Percentiles rank a stretch among this genome's conserved stretches.
Conservation (phyloP, 2,113 vertebrate genomes). For the Labeo catla region DNA sequence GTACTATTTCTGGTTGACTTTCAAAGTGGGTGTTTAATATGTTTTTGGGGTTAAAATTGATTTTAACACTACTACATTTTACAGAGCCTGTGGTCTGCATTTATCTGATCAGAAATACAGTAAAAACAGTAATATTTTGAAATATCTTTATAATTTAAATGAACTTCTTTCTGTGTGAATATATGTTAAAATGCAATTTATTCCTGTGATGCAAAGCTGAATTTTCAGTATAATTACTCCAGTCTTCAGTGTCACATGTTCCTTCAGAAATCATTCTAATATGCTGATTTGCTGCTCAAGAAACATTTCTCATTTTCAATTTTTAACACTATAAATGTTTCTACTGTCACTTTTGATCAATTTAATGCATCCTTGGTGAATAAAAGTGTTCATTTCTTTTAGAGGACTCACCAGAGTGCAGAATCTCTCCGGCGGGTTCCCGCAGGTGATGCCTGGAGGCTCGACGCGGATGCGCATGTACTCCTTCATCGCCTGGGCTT, state of each 20-base stretch:
- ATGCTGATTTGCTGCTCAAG: neutral
- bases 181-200: neutral
- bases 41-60: neutral
- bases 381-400: neutral
- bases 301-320: neutral
- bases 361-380: neutral
- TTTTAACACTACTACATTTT: neutral
- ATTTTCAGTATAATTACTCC: neutral
- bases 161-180: neutral
- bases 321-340: neutral
- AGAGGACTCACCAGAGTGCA: constrained; percentile 92
- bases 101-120: neutral
- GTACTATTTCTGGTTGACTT: neutral
- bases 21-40: neutral
- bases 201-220: neutral
- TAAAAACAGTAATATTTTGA: neutral
- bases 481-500: constrained; percentile 88
- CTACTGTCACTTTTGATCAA: neutral
- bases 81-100: neutral
- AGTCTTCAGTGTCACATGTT: neutral
- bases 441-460: constrained; percentile 91
- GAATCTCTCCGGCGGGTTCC: constrained; percentile 93
- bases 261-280: neutral
- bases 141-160: neutral
- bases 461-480: constrained; percentile 91